A percentile compares a stretch with the other conserved stretches of the same genome.
Evolutionary conservation across 1,140 invertebrate species (phyloP).

Genomic region (Carcinoscorpius rotundicauda): DNA sequence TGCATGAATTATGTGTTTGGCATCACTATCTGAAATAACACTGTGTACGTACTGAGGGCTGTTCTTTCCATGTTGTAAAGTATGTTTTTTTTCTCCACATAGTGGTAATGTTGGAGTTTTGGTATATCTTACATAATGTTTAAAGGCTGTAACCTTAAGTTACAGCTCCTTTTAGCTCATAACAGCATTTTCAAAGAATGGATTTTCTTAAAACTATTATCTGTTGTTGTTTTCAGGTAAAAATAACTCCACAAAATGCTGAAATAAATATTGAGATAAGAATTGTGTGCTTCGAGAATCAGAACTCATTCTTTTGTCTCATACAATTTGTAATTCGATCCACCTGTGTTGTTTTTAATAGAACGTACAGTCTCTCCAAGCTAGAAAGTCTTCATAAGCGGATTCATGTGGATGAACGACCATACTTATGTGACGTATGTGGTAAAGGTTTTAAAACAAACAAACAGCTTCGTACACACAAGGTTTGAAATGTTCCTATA

Average conservation of each 20-base stretch:
- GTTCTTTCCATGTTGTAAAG: not conserved
- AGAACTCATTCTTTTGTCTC: too few relatives aligned
- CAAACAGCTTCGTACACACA: constrained; percentile 52
- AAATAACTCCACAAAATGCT: too few relatives aligned
- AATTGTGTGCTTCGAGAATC: too few relatives aligned
- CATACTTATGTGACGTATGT: constrained; percentile 50
- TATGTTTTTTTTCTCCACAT: not conserved
- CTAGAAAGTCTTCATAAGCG: constrained; percentile 21
- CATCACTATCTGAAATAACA: not conserved
- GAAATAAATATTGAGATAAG: too few relatives aligned
- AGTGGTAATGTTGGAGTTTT: not conserved
- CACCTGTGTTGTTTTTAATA: constrained; percentile 1
- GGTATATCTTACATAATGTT: too few relatives aligned
- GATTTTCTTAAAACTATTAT: too few relatives aligned
- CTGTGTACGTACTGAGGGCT: not conserved
- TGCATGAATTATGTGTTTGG: too few relatives aligned
- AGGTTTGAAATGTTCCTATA: constrained; percentile 23
- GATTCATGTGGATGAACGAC: constrained; percentile 46
- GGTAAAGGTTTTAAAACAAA: constrained; percentile 61
- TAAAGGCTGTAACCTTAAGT: too few relatives aligned
- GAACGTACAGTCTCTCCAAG: constrained; percentile 19
- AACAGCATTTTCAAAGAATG: too few relatives aligned
- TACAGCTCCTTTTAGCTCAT: too few relatives aligned
- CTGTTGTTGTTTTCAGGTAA: too few relatives aligned
- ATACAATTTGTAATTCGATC: too few relatives aligned